Base-by-base conservation (phyloP, 1,140 invertebrate species). In the Cryptotermes secundus region DNA sequence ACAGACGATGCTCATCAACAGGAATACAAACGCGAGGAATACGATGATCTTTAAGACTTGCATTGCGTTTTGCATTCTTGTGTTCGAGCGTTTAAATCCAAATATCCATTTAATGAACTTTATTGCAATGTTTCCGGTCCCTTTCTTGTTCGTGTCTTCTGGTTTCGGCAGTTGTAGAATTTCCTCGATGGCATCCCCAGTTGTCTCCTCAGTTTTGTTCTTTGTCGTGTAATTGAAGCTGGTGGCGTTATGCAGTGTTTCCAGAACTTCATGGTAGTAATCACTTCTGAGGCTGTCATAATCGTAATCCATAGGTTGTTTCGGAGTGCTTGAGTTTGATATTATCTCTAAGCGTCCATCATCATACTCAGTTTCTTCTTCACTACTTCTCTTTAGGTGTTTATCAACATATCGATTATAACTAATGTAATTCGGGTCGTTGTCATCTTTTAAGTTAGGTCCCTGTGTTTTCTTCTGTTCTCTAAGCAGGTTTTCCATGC, bases 191-290 rank as follows among this genome's bases (percentile, higher is more conserved):
- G 80, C 34, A 81, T 81, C 80, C 1, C 38, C 38, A 35, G 2
- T 36, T 24, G 24, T 81, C 31, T n/a, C n/a, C n/a, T 81, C 80
- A 81, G 2, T 24, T 81, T 26, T 81, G 22, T n/a, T n/a, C 7
- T 81, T 14, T 35, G 1, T 31, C 7, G 80, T 81, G 80, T 81
- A 81, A 81, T 81, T 81, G 38, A 26, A 81, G 38, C 34, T 81
- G n/a, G 22, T 22, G 31, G n/a, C 31, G n/a, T n/a, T n/a, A 34
- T 81, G 24, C 6, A 26, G 6, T 81, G 10, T n/a, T 36, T 81
- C 2, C 31, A 2, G 19, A 22, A 31, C 16, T 14, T 81, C 80
- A 81, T 42, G 22, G 38, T 81, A 81, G n/a, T 81, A 81, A 22
- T 81, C 80, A 34, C 7, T n/a, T n/a, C 31, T 24, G 80, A 81